These are phyloP conservation scores for Drosophila stalkeri DNA, from an alignment of 2,888 invertebrate genomes.

Conservation along the genomic window DNA sequence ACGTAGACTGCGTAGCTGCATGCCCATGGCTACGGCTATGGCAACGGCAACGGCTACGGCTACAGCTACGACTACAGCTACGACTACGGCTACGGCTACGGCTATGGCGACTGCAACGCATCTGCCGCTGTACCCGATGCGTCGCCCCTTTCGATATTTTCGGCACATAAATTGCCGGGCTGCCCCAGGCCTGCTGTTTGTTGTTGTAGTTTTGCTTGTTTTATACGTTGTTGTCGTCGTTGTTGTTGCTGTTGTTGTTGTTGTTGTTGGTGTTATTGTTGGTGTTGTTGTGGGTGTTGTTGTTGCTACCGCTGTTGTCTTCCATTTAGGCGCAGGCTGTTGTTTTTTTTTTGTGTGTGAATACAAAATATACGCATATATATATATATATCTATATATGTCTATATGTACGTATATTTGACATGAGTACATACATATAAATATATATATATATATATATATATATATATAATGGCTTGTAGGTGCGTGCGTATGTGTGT, in stretches of 20 bases:
- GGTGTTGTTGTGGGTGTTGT: not conserved
- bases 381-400: not conserved
- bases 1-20: slow-evolving; percentile 19
- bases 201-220: slow-evolving; percentile 28
- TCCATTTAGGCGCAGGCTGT: slow-evolving; percentile 74
- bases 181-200: slow-evolving; percentile 42
- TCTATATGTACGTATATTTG: slow-evolving; percentile 21
- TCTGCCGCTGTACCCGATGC: not conserved
- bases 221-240: slow-evolving; percentile 27
- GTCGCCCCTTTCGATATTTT: slow-evolving; percentile 64
- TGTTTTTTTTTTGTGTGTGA: slow-evolving; percentile 20
- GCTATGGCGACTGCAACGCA: slow-evolving; percentile 1
- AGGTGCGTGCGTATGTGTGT: slow-evolving; percentile 16
- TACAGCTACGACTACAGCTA: not conserved
- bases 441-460: too few relatives aligned
- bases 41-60: not conserved
- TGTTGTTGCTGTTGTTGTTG: slow-evolving; percentile 27
- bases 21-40: slow-evolving; percentile 10
- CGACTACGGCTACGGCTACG: not conserved
- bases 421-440: not conserved
- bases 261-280: slow-evolving; percentile 12
- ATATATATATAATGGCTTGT: slow-evolving; percentile 31
- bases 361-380: not conserved
- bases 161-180: slow-evolving; percentile 71
- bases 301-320: slow-evolving; percentile 58